Base-by-base conservation (phyloP, 2,113 vertebrate species). In the Bos taurus region DNA sequence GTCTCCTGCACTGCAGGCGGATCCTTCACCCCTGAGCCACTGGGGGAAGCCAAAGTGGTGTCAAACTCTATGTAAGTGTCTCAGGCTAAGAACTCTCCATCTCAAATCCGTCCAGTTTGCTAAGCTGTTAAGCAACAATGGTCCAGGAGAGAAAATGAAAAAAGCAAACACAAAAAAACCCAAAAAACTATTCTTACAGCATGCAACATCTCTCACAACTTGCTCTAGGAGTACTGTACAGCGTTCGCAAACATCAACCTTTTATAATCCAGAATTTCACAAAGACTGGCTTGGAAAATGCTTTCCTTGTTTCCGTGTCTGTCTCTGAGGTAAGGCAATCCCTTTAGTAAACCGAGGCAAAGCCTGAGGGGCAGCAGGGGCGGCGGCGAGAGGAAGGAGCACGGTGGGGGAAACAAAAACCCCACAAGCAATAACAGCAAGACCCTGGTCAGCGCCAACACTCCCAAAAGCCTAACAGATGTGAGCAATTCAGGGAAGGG, bases 401-500 rank as follows among this genome's bases (percentile, higher is more conserved):
- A 11, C 1, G 6, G 90, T 14, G 7, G 1, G 11, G 0, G 17
- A 9, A 54, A 36, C 10, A 62, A 46, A 74, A 8, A 40, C 6
- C 9, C 12, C 23, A 30, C 54, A 81, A 25, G 78, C 54, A 50
- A 1, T 16, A 36, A 84, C 86, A 96, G 94, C 96, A 94, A 97
- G 94, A 94, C 84, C 71, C 97, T 82, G 96, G 94, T 96, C 96
- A 97, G 86, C 26, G 77, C 88, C 95, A 59, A 96, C 92, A 97
- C 91, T 97, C 90, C 94, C 95, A 98, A 94, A 97, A 85, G 97
- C 97, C 97, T 98, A 98, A 97, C 95, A 98, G 95, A 98, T 98
- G 96, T 97, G 98, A 98, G 98, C 97, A 95, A 88, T 96, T 96
- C 98, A 98, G 98, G 95, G 98, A 98, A 98, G 98, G 96, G 93